phyloP scores from a whole-genome alignment of 2,888 invertebrate genomes.

The Drosophila trichaetosa region DNA sequence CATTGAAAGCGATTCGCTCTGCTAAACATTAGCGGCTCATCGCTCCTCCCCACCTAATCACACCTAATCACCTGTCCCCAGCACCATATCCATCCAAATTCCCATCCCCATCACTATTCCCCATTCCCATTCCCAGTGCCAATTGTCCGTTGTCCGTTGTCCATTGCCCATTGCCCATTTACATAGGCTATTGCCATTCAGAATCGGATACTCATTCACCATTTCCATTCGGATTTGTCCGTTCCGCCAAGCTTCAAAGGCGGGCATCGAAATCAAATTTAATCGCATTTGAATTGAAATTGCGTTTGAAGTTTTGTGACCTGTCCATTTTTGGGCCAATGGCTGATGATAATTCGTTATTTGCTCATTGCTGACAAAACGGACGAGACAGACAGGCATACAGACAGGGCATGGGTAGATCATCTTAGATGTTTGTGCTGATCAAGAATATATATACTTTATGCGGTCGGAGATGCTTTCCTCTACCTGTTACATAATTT shows the following conservation, averaged over 20 bases:
- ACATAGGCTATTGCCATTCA: constrained; percentile 3
- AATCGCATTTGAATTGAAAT: constrained; percentile 73
- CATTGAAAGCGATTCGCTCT: constrained; percentile 34
- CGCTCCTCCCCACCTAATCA: constrained; percentile 27
- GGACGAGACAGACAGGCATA: background rate
- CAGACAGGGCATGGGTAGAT: background rate
- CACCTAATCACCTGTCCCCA: constrained; percentile 7
- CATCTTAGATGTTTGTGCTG: background rate
- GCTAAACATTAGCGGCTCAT: constrained; percentile 45
- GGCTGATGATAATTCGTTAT: constrained; percentile 15
- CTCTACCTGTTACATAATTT: background rate
- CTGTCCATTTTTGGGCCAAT: constrained; percentile 27
- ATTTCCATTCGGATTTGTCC: constrained; percentile 21
- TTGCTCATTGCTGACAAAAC: background rate
- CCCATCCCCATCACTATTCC: background rate
- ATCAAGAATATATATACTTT: background rate
- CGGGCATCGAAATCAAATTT: constrained; percentile 64
- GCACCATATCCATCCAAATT: background rate
- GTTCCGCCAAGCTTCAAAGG: constrained; percentile 62
- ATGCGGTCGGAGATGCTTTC: background rate
- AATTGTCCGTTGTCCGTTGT: background rate
- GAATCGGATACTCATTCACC: constrained; percentile 15
- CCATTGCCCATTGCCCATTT: background rate
- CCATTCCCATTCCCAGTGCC: background rate
- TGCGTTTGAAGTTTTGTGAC: constrained; percentile 50